A percentile compares a stretch with the other conserved stretches of the same genome.
Conservation (phyloP, 2,888 invertebrate species). For the Limnephilus marmoratus region DNA sequence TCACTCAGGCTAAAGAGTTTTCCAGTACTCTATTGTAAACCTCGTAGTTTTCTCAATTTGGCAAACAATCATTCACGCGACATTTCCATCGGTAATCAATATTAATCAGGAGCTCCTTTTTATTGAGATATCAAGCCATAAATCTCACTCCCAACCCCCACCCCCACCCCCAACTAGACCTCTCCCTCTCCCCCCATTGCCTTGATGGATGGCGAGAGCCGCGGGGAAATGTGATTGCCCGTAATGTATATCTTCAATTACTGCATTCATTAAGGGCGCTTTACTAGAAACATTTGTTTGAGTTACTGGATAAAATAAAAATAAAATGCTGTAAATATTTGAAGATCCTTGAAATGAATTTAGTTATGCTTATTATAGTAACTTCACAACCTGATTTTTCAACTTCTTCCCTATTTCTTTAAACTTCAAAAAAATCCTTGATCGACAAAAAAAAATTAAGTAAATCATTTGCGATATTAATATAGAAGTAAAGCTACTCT, state of each 20-base stretch:
- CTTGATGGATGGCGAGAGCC: not conserved
- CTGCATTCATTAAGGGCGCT: not conserved
- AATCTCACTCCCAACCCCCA: not conserved
- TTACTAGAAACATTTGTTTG: not conserved
- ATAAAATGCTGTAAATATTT: too few species aligned
- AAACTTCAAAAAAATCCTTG: too few species aligned
- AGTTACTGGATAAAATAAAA: not conserved
- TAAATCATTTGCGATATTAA: too few species aligned
- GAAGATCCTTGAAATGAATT: too few species aligned
- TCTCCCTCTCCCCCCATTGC: not conserved
- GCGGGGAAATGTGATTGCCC: not conserved
- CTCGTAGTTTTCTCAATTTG: not conserved
- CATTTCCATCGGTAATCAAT: not conserved
- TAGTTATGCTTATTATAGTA: too few species aligned
- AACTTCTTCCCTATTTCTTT: too few species aligned
- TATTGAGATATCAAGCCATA: slow-evolving; percentile 2
- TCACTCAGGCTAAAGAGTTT: not conserved
- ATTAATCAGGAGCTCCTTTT: not conserved
- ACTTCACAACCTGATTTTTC: too few species aligned
- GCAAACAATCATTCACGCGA: not conserved
- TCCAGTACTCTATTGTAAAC: not conserved
- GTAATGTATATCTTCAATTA: not conserved
- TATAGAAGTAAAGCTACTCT: too few species aligned
- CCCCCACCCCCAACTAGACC: not conserved
- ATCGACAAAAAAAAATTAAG: too few species aligned